Base-by-base conservation (phyloP, 2,797 vertebrate genomes). In the Semaprochilodus insignis region DNA sequence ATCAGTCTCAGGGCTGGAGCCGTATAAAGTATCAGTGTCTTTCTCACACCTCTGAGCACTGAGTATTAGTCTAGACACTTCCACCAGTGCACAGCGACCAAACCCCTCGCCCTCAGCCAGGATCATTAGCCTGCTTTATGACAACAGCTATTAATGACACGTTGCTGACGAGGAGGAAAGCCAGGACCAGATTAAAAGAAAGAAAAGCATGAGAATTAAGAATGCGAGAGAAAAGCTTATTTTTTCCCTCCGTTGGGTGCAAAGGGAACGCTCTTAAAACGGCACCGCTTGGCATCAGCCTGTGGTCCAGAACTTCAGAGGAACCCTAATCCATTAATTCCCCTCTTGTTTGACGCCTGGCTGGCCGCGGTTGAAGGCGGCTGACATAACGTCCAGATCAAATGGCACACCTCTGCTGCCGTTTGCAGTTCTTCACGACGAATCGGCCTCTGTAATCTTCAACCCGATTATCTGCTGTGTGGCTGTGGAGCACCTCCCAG, bases 281-380 rank as follows among this genome's bases (percentile, higher is more conserved):
- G 66, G 36, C 21, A 36, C 66, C 63, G 17, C 25, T 79, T 90
- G 88, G 88, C 86, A 66, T 72, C 54, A 57, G 13, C 19, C 81
- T 88, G 60, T 84, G 82, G 80, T 77, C n/a, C 74, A 65, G 85
- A 83, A 88, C 87, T 83, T 89, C 80, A 88, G 62, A 87, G 78
- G 83, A 88, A 78, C 63, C 89, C 83, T 81, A 88, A 89, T 78
- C 75, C 86, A 91, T 91, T 90, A 91, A 89, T 88, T 86, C 77
- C 86, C 73, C 67, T 81, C 78, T 77, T 91, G 80, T 78, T 71
- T 89, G 87, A 90, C 88, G 89, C 69, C 77, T 0, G 54, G 15
- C 81, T 87, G 88, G 85, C 85, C 51, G 57, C 81, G 52, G 81
- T 82, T 92, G 65, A 89, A 85, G 83, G 66, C 79, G 75, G 67